Conservation (phyloP, 2,888 invertebrate genomes). For the Saturnia japonica region DNA sequence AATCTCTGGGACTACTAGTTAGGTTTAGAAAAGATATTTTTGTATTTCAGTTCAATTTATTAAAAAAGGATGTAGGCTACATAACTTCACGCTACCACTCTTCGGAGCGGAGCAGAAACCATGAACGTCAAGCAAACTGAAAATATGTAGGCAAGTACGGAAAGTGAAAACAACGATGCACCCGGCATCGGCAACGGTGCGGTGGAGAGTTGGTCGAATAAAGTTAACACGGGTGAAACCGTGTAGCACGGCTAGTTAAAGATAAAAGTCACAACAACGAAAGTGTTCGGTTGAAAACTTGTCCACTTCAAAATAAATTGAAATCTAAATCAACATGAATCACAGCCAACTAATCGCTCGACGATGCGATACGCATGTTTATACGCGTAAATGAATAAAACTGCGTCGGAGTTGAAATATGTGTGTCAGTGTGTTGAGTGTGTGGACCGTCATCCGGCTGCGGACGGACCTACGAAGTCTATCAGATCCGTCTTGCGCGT, state of each 20-base stretch:
- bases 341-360: conserved; percentile 22
- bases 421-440: conserved; percentile 71
- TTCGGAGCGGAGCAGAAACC: no score
- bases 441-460: conserved; percentile 41
- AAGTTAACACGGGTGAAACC: no score
- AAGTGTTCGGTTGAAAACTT: neutral
- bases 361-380: conserved; percentile 20
- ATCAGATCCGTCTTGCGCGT: conserved; percentile 22
- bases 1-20: no score
- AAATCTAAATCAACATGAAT: conserved; percentile 19
- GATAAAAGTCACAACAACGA: neutral
- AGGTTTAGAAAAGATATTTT: no score
- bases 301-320: conserved; percentile 9
- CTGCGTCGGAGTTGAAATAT: conserved; percentile 57
- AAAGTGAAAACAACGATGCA: no score
- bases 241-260: neutral
- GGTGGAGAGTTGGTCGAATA: no score
- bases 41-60: no score
- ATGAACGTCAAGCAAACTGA: no score
- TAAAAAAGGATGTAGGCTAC: no score
- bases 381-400: conserved; percentile 66
- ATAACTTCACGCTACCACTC: no score
- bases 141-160: no score
- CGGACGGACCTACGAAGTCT: conserved; percentile 38
- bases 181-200: no score